These are phyloP conservation scores for Montipora sp. DNA, from an alignment of 64 coral and sea anemone genomes.

Conservation along the genomic window DNA sequence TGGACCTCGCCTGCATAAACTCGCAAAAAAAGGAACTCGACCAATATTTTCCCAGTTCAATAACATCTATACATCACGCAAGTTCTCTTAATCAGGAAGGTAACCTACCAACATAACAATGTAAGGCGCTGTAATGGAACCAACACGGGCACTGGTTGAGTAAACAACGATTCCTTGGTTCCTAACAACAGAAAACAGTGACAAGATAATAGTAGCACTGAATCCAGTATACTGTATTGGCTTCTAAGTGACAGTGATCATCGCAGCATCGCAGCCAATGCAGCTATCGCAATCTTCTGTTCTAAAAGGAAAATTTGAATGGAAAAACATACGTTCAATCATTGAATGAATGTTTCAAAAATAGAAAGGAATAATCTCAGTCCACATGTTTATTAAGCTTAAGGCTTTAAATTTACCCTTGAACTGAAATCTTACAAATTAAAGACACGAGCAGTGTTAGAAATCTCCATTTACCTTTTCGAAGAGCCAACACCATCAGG, in stretches of 20 bases:
- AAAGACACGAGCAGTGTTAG: not conserved
- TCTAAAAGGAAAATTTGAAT: slow-evolving; percentile 1
- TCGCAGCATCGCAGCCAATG: slow-evolving; percentile 5
- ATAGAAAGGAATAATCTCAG: no score
- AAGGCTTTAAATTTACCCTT: no score
- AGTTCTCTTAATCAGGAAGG: not conserved
- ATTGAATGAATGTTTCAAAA: no score
- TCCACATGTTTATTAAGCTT: no score
- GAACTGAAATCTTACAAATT: no score
- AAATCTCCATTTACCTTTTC: not conserved
- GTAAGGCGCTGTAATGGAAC: slow-evolving; percentile 50
- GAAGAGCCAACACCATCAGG: slow-evolving; percentile 8
- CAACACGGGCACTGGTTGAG: slow-evolving; percentile 58
- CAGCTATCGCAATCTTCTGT: slow-evolving; percentile 6
- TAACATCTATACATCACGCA: not conserved
- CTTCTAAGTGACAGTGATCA: no score
- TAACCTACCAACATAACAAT: slow-evolving; percentile 53
- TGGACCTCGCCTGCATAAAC: no score
- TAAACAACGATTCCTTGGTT: slow-evolving; percentile 12
- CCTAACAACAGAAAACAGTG: not conserved
- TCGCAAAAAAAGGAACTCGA: no score
- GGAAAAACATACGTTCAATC: not conserved
- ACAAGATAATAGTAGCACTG: no score
- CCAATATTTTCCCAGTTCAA: no score
- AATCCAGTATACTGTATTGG: no score